phyloP scores from a whole-genome alignment of 2,113 vertebrate species.

The Hiodon alosoides region DNA sequence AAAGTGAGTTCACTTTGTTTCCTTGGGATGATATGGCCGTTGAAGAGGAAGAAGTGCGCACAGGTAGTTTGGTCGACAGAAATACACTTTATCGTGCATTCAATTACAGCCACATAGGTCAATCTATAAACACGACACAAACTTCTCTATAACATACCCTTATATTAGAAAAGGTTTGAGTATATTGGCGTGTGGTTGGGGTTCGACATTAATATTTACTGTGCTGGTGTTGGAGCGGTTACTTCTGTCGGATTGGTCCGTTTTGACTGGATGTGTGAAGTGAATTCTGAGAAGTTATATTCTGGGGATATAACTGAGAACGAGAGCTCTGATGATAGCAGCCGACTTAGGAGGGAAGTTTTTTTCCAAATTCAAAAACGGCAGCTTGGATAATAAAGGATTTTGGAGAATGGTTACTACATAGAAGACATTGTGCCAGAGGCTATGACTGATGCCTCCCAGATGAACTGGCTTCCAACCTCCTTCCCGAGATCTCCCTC shows the following conservation, averaged over 20 bases:
- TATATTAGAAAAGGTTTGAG: no score
- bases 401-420: not conserved
- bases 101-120: no score
- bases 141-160: no score
- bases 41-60: no score
- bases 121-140: no score
- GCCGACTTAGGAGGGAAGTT: conserved; percentile 3
- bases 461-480: not conserved
- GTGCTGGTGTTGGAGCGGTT: no score
- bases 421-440: not conserved
- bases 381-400: conserved; percentile 9
- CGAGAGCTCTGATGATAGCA: conserved; percentile 18
- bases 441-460: conserved; percentile 11
- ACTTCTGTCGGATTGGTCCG: not conserved
- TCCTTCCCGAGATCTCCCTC: not conserved
- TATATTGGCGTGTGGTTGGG: no score
- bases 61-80: no score
- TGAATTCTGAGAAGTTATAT: not conserved
- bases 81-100: no score
- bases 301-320: not conserved
- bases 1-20: no score
- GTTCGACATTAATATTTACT: no score
- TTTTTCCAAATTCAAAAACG: conserved; percentile 3
- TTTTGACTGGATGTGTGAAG: not conserved
- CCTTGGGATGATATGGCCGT: no score